Conservation (phyloP, 2,888 invertebrate genomes). For the Acleris laterana region DNA sequence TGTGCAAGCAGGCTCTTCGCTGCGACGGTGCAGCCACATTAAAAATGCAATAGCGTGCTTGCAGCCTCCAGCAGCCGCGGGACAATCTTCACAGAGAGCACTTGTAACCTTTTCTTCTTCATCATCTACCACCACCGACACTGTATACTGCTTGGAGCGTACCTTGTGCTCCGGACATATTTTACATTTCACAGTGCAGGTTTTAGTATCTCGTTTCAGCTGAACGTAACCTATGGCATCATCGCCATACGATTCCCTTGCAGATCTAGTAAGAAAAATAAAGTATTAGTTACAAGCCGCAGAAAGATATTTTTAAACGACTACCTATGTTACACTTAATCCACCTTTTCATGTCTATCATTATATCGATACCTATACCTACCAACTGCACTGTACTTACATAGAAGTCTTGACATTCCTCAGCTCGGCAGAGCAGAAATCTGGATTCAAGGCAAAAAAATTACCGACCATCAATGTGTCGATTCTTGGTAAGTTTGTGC, state of each 20-base stretch:
- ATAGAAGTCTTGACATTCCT: constrained; percentile 2
- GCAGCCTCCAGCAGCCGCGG: constrained; percentile 1
- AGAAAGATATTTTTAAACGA: too few species aligned
- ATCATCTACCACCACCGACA: neutral
- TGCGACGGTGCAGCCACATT: constrained; percentile 24
- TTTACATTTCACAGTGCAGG: neutral
- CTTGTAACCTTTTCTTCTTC: neutral
- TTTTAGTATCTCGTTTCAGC: neutral
- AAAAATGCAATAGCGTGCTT: constrained; percentile 11
- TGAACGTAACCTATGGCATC: constrained; percentile 5
- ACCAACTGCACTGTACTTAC: neutral
- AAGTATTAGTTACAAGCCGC: too few species aligned
- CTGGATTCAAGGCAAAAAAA: neutral
- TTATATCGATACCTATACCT: neutral
- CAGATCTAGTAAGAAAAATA: neutral
- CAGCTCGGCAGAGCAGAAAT: neutral
- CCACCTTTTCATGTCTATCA: too few species aligned
- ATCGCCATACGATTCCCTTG: constrained; percentile 3
- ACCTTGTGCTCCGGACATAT: neutral
- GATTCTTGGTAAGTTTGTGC: neutral
- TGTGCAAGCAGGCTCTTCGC: constrained; percentile 28
- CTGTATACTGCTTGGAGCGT: neutral
- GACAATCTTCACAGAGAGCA: neutral
- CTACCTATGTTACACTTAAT: too few species aligned
- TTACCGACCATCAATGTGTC: neutral